These are phyloP conservation scores for Archips xylosteana DNA, from an alignment of 2,888 invertebrate species.

Conservation along the genomic window DNA sequence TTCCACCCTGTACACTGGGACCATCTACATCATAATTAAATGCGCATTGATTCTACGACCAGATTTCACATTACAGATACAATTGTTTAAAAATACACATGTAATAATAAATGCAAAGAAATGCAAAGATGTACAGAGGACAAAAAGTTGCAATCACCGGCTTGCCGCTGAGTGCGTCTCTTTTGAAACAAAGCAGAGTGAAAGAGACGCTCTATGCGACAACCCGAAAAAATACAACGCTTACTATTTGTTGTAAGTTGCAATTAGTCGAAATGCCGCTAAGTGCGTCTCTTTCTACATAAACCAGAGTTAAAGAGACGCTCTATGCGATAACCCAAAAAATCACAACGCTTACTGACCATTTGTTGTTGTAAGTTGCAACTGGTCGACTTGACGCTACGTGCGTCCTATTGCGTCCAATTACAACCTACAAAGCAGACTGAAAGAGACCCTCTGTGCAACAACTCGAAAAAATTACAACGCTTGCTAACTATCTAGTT, in stretches of 20 bases:
- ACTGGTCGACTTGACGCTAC: no score
- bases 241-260: not conserved
- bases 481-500: not conserved
- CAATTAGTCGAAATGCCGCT: no score
- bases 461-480: not conserved
- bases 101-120: constrained; percentile 16
- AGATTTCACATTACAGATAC: not conserved
- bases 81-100: not conserved
- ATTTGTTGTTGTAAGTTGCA: no score
- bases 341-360: not conserved
- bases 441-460: not conserved
- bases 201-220: not conserved
- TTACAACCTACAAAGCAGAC: not conserved
- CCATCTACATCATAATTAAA: not conserved
- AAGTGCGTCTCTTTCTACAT: not conserved
- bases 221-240: not conserved
- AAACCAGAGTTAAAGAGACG: not conserved
- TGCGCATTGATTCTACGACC: not conserved
- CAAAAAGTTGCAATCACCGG: not conserved
- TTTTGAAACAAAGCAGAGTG: not conserved
- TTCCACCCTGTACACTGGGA: constrained; percentile 36
- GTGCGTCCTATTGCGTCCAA: not conserved
- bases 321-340: not conserved
- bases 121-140: constrained; percentile 7
- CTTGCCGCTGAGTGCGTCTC: not conserved